Conservation (phyloP, 2,888 invertebrate genomes). For the Pseudococcus viburni region DNA sequence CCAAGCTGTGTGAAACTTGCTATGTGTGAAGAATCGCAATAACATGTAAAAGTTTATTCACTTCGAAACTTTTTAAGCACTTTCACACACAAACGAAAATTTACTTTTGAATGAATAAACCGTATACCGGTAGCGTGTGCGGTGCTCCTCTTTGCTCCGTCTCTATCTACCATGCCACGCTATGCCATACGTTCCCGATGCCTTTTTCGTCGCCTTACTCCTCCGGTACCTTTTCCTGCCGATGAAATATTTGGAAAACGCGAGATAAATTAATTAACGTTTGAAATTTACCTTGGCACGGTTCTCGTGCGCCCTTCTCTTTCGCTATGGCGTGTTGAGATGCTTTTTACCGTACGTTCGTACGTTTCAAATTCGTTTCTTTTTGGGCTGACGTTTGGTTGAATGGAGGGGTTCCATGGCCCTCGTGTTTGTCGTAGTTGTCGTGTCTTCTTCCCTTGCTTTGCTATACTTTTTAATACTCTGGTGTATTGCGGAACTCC, state of each 20-base stretch:
- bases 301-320: neutral
- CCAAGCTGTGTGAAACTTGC: constrained; percentile 47
- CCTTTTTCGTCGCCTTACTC: neutral
- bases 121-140: neutral
- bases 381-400: constrained; percentile 13
- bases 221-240: neutral
- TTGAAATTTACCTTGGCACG: constrained; percentile 51
- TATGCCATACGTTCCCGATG: neutral
- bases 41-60: constrained; percentile 53
- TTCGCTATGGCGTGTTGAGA: neutral
- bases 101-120: constrained; percentile 57
- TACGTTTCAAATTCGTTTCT: neutral
- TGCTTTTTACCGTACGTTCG: neutral
- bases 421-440: neutral
- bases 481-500: neutral
- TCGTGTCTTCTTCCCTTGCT: constrained; percentile 22
- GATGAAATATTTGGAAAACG: constrained; percentile 52
- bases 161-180: neutral
- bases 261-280: constrained; percentile 56
- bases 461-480: neutral
- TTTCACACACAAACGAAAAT: constrained; percentile 52
- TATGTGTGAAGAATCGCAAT: constrained; percentile 58
- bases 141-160: neutral
- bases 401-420: neutral
- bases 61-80: constrained; percentile 47